These are phyloP conservation scores for Bubo bubo DNA, from an alignment of 2,113 vertebrate genomes.

Conservation along the genomic window DNA sequence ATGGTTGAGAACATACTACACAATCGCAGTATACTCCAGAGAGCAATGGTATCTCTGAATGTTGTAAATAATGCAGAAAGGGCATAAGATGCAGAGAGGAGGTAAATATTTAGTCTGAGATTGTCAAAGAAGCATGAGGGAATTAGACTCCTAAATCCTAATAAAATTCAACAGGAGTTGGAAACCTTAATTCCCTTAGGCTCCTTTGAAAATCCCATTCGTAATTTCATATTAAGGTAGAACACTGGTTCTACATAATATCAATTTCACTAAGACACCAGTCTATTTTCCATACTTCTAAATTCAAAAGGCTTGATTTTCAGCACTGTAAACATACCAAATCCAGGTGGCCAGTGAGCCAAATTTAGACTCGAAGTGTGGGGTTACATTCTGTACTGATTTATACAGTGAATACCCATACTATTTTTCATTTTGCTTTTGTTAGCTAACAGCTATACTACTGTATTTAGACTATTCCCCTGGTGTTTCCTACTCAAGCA, in stretches of 20 bases:
- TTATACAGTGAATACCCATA: background rate
- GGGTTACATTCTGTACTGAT: background rate
- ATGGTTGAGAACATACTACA: background rate
- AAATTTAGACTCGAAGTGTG: background rate
- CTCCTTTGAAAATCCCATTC: background rate
- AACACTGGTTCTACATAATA: background rate
- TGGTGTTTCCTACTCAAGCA: background rate
- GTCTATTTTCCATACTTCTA: background rate
- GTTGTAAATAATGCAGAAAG: slow-evolving; percentile 40
- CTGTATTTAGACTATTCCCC: slow-evolving; percentile 3
- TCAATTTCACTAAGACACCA: background rate
- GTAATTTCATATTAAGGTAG: slow-evolving; percentile 19
- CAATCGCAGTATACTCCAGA: background rate
- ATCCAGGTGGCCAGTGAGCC: background rate
- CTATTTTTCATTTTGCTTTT: background rate
- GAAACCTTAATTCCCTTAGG: background rate
- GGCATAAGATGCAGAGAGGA: background rate
- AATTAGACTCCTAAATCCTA: slow-evolving; percentile 22
- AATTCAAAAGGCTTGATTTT: background rate
- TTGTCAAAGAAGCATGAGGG: slow-evolving; percentile 12
- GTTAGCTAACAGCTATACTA: background rate
- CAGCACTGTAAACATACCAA: background rate
- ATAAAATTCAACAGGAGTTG: slow-evolving; percentile 22
- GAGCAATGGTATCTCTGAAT: background rate
- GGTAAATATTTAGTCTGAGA: slow-evolving; percentile 49